Base-by-base conservation (phyloP, 2,797 vertebrate species). In the Eulemur coronatus region DNA sequence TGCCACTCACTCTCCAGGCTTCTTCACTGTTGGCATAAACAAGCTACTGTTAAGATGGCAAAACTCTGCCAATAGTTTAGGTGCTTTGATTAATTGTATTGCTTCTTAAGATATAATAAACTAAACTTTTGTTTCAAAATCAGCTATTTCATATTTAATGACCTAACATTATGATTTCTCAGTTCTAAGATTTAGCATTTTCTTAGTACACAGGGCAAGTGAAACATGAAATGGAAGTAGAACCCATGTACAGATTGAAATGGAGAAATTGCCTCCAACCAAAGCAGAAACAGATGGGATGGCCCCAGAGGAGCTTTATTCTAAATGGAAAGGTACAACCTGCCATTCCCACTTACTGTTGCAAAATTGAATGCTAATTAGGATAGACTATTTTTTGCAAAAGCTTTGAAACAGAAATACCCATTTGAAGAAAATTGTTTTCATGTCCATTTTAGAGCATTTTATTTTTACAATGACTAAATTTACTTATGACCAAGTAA, bases 351-450 rank as follows among this genome's bases (percentile, higher is more conserved):
- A 86, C 65, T 96, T 57, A 96, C n/a, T 75, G 26, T 26, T 84
- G 65, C 87, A 93, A 61, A 96, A 89, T 0, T 67, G 35, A 94
- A 82, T 0, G 3, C 65, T 95, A 76, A 90, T 88, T 92, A 75
- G 75, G 13, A 38, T 38, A 65, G 43, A 86, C 28, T 79, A 30
- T 89, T 63, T 59, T 91, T 72, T 85, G 18, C 52, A 94, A 84
- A 95, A 59, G 35, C 24, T 96, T 94, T 86, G 33, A 95, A 93
- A 93, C 30, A 61, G 93, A 96, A 92, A 76, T 52, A 52, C 1
- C 3, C 50, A 33, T 82, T 78, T 69, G 90, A n/a, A n/a, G 73
- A 79, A 79, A 97, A 93, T 20, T 50, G 4, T 22, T 92, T 73
- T n/a, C 10, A 33, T 15, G 28, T 65, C 63, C 69, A 67, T 76